These are phyloP conservation scores for Neodiprion virginianus DNA, from an alignment of 1,140 invertebrate genomes.

Conservation along the genomic window DNA sequence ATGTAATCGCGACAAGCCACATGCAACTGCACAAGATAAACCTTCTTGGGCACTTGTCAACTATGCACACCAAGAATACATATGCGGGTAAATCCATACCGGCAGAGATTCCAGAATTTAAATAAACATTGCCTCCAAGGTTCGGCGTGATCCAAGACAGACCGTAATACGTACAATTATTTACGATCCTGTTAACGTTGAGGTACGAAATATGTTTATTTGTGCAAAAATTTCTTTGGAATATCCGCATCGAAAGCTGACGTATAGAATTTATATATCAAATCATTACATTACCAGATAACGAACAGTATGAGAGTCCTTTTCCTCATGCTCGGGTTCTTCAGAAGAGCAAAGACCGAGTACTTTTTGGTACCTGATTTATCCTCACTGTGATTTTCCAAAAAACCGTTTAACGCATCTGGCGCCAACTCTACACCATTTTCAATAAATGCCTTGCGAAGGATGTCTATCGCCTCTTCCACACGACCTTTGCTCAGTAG, in stretches of 20 bases:
- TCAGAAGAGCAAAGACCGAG: constrained; percentile 73
- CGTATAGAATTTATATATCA: neutral
- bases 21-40: constrained; percentile 73
- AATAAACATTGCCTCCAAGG: constrained; percentile 74
- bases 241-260: constrained; percentile 9
- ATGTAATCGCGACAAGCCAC: constrained; percentile 70
- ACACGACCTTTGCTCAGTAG: constrained; percentile 75
- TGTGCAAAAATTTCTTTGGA: neutral
- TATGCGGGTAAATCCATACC: constrained; percentile 82
- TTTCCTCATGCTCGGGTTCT: constrained; percentile 73
- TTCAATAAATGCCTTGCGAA: constrained; percentile 73
- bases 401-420: constrained; percentile 64
- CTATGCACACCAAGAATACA: constrained; percentile 69
- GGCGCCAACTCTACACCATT: constrained; percentile 69
- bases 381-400: constrained; percentile 51
- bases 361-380: constrained; percentile 58
- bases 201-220: constrained; percentile 17
- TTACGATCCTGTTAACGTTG: constrained; percentile 71
- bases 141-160: constrained; percentile 79
- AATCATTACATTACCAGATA: constrained; percentile 68
- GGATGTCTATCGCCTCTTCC: constrained; percentile 72
- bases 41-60: constrained; percentile 77
- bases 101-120: constrained; percentile 82
- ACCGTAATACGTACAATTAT: constrained; percentile 82
- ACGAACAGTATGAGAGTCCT: constrained; percentile 79